These are phyloP conservation scores for Lepidocolaptes lacrymiger DNA, from an alignment of 2,797 vertebrate genomes.

Conservation along the genomic window DNA sequence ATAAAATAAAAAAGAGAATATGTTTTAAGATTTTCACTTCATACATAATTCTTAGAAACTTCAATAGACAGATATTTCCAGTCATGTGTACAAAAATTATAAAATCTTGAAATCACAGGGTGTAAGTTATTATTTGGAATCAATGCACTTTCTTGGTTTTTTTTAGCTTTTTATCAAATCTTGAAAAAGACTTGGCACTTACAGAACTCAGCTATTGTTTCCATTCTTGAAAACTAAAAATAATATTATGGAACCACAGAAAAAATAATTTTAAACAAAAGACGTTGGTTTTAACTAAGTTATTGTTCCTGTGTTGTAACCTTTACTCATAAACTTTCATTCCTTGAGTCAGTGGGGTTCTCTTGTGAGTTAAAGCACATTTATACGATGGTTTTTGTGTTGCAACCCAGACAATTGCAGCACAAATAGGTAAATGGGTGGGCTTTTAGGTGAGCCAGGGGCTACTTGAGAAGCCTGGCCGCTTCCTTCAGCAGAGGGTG, in stretches of 20 bases:
- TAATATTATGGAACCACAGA: not conserved
- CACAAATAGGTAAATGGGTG: not conserved
- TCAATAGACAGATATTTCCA: not conserved
- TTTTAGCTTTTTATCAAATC: constrained; percentile 23
- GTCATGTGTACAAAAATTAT: not conserved
- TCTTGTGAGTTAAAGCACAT: not conserved
- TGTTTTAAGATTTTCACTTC: not conserved
- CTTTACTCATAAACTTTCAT: not conserved
- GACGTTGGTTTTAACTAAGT: not conserved
- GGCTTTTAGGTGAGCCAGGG: not conserved
- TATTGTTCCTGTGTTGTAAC: not conserved
- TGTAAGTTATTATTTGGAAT: constrained; percentile 15
- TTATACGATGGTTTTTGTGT: not conserved
- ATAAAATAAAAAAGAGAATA: not conserved
- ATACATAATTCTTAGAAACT: not conserved
- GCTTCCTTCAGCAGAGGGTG: not conserved
- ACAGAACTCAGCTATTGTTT: constrained; percentile 5
- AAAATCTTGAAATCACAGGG: constrained; percentile 4
- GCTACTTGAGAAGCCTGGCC: not conserved
- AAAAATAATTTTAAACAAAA: constrained; percentile 38
- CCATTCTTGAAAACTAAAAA: constrained; percentile 7
- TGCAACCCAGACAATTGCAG: not conserved
- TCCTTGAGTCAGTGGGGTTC: not conserved
- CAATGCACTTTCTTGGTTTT: not conserved
- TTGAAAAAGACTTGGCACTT: constrained; percentile 1